Base-by-base conservation (phyloP, 2,797 vertebrate genomes). In the Discoglossus pictus region DNA sequence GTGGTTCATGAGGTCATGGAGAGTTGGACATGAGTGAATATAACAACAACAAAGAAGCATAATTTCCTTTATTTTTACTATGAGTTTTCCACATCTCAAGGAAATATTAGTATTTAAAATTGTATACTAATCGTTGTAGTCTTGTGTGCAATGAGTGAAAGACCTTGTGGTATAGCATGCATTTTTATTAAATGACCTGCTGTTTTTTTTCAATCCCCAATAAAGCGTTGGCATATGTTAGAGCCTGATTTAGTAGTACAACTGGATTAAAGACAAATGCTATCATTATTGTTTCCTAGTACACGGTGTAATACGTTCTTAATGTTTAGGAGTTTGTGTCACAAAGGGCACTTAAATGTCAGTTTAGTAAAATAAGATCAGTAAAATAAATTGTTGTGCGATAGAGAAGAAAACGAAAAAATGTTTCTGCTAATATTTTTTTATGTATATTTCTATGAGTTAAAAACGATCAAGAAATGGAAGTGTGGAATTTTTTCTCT, bases 301-400 rank as follows among this genome's bases (percentile, higher is more conserved):
- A 46, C 27, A 31, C 46, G 15, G 21, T 51, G 65, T n/a, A 68
- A 52, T 52, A 27, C 34, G 7, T 46, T 68, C 17, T 21, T 38
- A 40, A 40, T 39, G 42, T 62, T 63, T 56, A 3, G 21, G n/a
- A 62, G 50, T 12, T 42, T 21, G 23, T 70, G 51, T 56, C 42
- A 70, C 6, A 56, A 70, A 63, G 59, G 59, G 42, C 59, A 69
- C 31, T n/a, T 23, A 61, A 61, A 69, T 69, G 66, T 69, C 58
- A 61, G 20, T 23, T 53, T 69, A 18, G 55, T 62, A 69, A 54
- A 35, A 60, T 2, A 36, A 53, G n/a, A 35, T 9, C 18, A 36
- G 36, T 9, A 47, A 24, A 48, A 59, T 40, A 60, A 34, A 17
- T 43, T 24, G 42, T 17, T 51, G 35, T 64, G 12, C 39, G 11